phyloP scores from a whole-genome alignment of 2,113 vertebrate genomes.

The Rhea americana region DNA sequence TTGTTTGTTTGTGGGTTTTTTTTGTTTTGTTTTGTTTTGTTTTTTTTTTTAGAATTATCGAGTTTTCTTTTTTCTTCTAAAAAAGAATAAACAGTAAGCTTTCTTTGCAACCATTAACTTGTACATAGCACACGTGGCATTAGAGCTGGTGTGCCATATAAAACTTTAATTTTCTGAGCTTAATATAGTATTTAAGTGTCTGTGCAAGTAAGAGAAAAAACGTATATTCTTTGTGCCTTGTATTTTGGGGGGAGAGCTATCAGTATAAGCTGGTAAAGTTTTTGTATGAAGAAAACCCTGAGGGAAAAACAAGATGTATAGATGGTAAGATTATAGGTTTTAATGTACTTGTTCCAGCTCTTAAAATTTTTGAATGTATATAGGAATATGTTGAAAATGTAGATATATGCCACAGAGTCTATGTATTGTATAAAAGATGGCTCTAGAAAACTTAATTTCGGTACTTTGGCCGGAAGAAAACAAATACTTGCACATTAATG shows the following conservation, averaged over 20 bases:
- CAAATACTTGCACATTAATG: conserved; percentile 98
- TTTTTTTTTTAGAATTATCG: conserved; percentile 58
- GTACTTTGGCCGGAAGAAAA: conserved; percentile 87
- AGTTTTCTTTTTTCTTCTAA: conserved; percentile 66
- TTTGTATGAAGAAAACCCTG: conserved; percentile 83
- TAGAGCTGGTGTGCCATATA: conserved; percentile 80
- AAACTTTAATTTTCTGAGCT: conserved; percentile 80
- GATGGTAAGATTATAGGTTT: conserved; percentile 82
- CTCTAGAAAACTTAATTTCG: conserved; percentile 91
- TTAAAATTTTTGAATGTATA: conserved; percentile 96
- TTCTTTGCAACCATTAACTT: conserved; percentile 79
- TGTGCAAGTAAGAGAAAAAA: conserved; percentile 93
- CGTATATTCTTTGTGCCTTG: conserved; percentile 99
- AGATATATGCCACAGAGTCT: conserved; percentile 99
- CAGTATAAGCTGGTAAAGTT: conserved; percentile 81
- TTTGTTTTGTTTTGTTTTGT: conserved; percentile 9
- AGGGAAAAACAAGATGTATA: conserved; percentile 78
- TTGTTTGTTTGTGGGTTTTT: neutral
- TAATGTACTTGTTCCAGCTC: conserved; percentile 91
- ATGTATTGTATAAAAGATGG: conserved; percentile 98
- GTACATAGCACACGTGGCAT: conserved; percentile 74
- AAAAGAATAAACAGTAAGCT: conserved; percentile 36
- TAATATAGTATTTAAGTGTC: conserved; percentile 86
- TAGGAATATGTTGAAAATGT: conserved; percentile 95
- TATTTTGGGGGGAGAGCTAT: conserved; percentile 82